Conservation (phyloP, 1,140 invertebrate genomes). For the Drusus annulatus region DNA sequence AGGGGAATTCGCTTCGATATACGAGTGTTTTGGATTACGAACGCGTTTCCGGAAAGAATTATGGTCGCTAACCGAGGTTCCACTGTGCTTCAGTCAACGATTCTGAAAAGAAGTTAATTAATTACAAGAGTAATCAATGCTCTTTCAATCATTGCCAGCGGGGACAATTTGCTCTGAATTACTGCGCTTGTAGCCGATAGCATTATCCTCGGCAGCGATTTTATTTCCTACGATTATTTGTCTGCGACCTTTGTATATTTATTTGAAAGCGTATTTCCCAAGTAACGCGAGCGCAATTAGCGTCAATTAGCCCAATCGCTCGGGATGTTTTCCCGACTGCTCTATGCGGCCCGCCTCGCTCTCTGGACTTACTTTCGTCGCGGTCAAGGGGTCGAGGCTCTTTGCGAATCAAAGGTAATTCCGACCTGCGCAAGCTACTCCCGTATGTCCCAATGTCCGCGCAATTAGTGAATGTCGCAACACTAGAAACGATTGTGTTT, state of each 20-base stretch:
- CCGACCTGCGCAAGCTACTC: not conserved
- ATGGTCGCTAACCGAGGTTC: no score
- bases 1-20: no score
- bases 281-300: conserved; percentile 3
- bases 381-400: conserved; percentile 31
- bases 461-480: conserved; percentile 22
- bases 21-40: no score
- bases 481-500: not conserved
- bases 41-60: no score
- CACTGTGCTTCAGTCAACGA: no score
- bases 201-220: not conserved
- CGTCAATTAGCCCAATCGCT: conserved; percentile 26
- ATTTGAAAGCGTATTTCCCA: not conserved
- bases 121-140: no score
- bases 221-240: conserved; percentile 16
- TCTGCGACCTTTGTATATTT: not conserved
- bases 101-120: no score
- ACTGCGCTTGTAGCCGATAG: no score
- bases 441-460: conserved; percentile 9
- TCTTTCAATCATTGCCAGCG: no score
- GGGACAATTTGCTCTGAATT: no score
- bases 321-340: not conserved
- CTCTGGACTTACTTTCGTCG: not conserved
- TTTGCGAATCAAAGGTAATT: not conserved
- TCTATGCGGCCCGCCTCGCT: conserved; percentile 5